These are phyloP conservation scores for Pipra filicauda DNA, from an alignment of 2,113 vertebrate species.

Conservation along the genomic window DNA sequence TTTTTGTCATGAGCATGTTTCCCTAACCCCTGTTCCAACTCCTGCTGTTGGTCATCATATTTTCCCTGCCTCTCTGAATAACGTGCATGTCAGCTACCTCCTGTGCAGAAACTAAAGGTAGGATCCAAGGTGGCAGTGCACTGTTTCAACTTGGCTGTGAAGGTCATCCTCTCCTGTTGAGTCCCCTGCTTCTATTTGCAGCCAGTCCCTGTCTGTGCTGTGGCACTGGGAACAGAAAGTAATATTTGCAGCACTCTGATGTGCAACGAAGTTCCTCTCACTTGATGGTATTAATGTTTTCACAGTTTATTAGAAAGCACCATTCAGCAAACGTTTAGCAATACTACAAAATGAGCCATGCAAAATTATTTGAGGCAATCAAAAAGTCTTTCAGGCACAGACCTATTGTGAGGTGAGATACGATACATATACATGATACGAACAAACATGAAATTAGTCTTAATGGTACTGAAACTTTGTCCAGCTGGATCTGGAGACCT, in stretches of 20 bases:
- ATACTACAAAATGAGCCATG: not conserved
- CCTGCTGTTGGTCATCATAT: not conserved
- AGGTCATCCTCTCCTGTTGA: not conserved
- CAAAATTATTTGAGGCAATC: not conserved
- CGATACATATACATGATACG: not conserved
- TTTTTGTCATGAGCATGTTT: not conserved
- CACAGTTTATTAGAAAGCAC: not conserved
- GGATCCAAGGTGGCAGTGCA: not conserved
- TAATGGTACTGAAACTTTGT: not conserved
- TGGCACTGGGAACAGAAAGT: not conserved
- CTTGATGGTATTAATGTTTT: not conserved
- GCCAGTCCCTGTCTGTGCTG: not conserved
- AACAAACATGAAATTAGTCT: not conserved
- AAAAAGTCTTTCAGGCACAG: not conserved
- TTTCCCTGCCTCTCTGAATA: not conserved
- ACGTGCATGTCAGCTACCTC: not conserved
- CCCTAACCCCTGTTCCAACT: not conserved
- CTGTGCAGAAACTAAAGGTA: not conserved
- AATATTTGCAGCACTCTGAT: not conserved
- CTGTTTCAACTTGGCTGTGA: not conserved
- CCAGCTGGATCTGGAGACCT: not conserved
- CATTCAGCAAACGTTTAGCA: not conserved
- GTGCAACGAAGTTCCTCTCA: not conserved
- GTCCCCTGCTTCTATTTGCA: not conserved
- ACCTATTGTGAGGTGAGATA: not conserved